These are phyloP conservation scores for Colaptes auratus DNA, from an alignment of 2,113 vertebrate species.

Conservation along the genomic window DNA sequence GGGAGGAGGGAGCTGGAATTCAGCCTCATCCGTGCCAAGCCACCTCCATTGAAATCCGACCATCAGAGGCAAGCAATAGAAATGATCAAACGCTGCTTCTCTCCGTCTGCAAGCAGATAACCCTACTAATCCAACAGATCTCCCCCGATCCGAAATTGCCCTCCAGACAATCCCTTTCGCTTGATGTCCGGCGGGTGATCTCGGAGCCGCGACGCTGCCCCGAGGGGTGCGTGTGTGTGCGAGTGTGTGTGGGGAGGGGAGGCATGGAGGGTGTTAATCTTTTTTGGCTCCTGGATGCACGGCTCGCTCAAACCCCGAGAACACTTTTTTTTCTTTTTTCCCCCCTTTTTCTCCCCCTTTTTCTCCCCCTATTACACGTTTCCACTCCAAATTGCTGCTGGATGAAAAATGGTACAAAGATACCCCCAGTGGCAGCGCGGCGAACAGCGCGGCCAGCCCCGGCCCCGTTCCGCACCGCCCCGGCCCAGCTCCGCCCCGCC, in stretches of 20 bases:
- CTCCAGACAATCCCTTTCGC: conserved; percentile 74
- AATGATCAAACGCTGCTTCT: conserved; percentile 79
- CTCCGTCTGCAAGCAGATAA: conserved; percentile 81
- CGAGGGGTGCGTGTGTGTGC: neutral
- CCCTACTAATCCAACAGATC: conserved; percentile 84
- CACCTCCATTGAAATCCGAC: conserved; percentile 82
- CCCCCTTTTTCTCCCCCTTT: no score
- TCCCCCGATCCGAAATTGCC: conserved; percentile 79
- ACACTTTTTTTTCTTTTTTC: conserved; percentile 34
- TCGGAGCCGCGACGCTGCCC: neutral
- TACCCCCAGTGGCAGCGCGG: conserved; percentile 79
- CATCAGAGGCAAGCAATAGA: conserved; percentile 76
- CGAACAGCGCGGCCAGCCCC: conserved; percentile 69
- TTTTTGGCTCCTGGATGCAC: conserved; percentile 83
- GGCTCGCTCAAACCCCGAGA: conserved; percentile 81
- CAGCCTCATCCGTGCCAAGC: conserved; percentile 60
- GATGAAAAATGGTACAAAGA: conserved; percentile 87
- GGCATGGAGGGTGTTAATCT: conserved; percentile 34
- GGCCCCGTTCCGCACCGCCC: neutral
- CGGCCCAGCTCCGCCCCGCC: no score
- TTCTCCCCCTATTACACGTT: conserved; percentile 75
- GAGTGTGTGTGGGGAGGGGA: neutral
- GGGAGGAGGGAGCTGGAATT: conserved; percentile 11
- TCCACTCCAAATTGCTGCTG: conserved; percentile 79
- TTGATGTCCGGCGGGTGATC: conserved; percentile 67